phyloP scores from a whole-genome alignment of 2,888 invertebrate species.

The Caenorhabditis angaria region DNA sequence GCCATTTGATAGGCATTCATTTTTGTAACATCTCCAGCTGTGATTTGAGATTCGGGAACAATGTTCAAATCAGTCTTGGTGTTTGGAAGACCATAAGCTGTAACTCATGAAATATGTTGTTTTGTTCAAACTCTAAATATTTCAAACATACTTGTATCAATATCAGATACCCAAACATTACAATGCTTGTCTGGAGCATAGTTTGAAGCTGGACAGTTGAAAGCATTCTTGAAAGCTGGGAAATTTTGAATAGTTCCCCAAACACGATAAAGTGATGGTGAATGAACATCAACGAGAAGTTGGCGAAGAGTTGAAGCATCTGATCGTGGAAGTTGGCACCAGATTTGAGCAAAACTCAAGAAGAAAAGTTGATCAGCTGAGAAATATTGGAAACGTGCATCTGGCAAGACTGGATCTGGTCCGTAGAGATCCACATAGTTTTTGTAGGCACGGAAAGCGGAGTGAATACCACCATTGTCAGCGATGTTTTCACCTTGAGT shows the following conservation, averaged over 20 bases:
- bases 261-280: constrained; percentile 59
- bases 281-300: constrained; percentile 58
- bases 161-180: constrained; percentile 58
- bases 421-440: constrained; percentile 60
- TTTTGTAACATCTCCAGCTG: constrained; percentile 34
- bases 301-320: constrained; percentile 35
- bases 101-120: constrained; percentile 4
- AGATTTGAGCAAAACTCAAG: constrained; percentile 58
- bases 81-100: constrained; percentile 42
- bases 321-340: constrained; percentile 50
- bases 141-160: constrained; percentile 38
- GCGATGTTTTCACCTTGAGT: constrained; percentile 77
- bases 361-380: constrained; percentile 62
- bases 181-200: constrained; percentile 55
- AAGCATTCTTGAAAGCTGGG: constrained; percentile 57
- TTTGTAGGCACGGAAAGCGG: constrained; percentile 66
- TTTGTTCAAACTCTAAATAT: not conserved
- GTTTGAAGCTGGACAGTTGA: constrained; percentile 52
- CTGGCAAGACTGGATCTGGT: constrained; percentile 65
- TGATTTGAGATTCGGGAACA: constrained; percentile 35
- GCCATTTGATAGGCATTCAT: constrained; percentile 49
- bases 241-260: constrained; percentile 59
- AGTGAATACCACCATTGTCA: constrained; percentile 75
- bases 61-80: constrained; percentile 46
- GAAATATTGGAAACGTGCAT: constrained; percentile 44